phyloP scores from a whole-genome alignment of 1,140 invertebrate genomes.

The Drosophila santomea region DNA sequence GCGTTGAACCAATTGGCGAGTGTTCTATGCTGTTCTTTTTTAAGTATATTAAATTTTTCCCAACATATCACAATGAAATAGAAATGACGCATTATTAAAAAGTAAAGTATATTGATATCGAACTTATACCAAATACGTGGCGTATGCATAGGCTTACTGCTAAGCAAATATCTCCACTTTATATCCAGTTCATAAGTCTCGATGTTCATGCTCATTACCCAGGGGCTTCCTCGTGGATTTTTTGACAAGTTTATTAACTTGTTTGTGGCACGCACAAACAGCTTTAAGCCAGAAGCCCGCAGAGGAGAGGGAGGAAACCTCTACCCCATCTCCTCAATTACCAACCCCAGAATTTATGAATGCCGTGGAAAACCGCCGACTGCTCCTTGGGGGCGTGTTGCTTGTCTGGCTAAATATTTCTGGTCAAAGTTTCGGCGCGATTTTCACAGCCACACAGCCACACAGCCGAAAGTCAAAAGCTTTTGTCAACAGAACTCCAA shows the following conservation, averaged over 20 bases:
- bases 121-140: background rate
- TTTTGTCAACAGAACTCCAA: conserved; percentile 56
- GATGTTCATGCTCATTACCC: background rate
- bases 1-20: no score
- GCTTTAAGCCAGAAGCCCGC: conserved; percentile 24
- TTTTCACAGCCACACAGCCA: conserved; percentile 43
- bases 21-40: no score
- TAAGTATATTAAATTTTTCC: no score
- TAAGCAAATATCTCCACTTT: background rate
- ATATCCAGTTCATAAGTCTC: background rate
- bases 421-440: conserved; percentile 69
- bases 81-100: background rate
- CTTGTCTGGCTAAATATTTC: conserved; percentile 62
- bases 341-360: conserved; percentile 61
- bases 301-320: background rate
- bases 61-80: background rate
- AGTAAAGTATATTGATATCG: no score
- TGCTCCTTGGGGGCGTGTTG: conserved; percentile 39
- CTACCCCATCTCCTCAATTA: background rate
- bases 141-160: background rate
- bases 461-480: conserved; percentile 66
- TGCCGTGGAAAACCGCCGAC: conserved; percentile 35
- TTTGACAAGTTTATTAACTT: conserved; percentile 80
- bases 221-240: conserved; percentile 28
- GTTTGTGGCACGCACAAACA: conserved; percentile 39